Evolutionary conservation across 2,888 invertebrate genomes (phyloP), one percentile per base, ranked within the genome.

Genomic region (Eretmocerus hayati): DNA sequence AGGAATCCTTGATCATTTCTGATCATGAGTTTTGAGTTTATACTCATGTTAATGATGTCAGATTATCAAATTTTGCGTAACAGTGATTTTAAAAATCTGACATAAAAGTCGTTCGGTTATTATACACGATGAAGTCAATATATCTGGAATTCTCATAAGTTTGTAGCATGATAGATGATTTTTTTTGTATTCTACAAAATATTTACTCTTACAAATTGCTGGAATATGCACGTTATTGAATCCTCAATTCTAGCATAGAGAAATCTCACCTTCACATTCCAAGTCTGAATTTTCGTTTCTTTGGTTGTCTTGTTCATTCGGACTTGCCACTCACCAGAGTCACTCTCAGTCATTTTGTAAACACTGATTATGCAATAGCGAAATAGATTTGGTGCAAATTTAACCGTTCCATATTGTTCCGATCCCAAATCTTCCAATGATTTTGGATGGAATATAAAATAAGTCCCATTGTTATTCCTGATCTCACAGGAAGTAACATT

Each of bases 261-360:
- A n/a, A n/a, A n/a, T 44, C 48, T 37, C 18, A 52, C 44, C 35
- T 45, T 13, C 3, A 52, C 16, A 15, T 52, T 41, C 18, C 45
- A 52, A 9, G 5, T 4, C 11, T n/a, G 5, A 16, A n/a, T n/a
- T 23, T 21, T 13, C 2, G 15, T 19, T 1, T 4, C 18, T 15
- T n/a, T 15, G 8, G 2, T 1, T 6, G 15, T 21, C 13, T 15
- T 31, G n/a, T 40, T 38, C 5, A 33, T 38, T 33, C 4, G 11
- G 9, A 46, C 16, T 41, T 33, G 9, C 48, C 49, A 52, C 16
- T 5, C 33, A 19, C 52, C 52, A 1, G 23, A 4, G n/a, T 52
- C 52, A 1, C 21, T 30, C 15, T 49, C 13, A 3, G 35, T 32
- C 8, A 43, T 19, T 18, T 16, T 23, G 11, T 37, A 32, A 19